Conservation (phyloP, 1,140 invertebrate species). For the Phocides pigmalion region DNA sequence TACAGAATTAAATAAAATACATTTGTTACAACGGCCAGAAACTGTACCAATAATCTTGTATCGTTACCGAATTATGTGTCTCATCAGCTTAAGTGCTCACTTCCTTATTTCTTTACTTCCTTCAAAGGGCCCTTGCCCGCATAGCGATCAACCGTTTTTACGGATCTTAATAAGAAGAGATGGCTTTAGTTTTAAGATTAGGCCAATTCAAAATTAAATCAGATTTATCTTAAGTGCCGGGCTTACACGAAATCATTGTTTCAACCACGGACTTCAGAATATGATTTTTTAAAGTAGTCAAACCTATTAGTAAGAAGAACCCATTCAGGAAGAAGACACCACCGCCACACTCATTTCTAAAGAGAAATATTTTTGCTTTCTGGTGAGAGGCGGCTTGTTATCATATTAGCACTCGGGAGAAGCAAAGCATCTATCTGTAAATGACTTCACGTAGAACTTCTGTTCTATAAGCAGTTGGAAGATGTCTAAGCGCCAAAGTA, state of each 20-base stretch:
- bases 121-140: slow-evolving; percentile 20
- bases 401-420: too few relatives aligned
- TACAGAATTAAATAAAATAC: not conserved
- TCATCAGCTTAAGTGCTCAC: slow-evolving; percentile 17
- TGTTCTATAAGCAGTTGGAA: too few relatives aligned
- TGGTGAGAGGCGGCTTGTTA: too few relatives aligned
- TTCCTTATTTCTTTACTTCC: slow-evolving; percentile 30
- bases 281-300: too few relatives aligned
- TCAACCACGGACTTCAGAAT: too few relatives aligned
- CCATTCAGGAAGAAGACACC: too few relatives aligned
- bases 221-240: not conserved
- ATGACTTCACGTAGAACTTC: too few relatives aligned
- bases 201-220: not conserved
- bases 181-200: not conserved
- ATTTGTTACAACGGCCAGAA: not conserved
- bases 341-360: too few relatives aligned
- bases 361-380: too few relatives aligned
- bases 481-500: too few relatives aligned
- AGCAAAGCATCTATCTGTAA: too few relatives aligned
- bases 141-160: slow-evolving; percentile 2
- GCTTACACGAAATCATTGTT: not conserved
- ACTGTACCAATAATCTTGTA: slow-evolving; percentile 9
- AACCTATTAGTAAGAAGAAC: too few relatives aligned
- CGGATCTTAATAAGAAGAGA: slow-evolving; percentile 8
- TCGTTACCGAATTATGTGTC: slow-evolving; percentile 11